Conservation (phyloP, 2,113 vertebrate species). For the Noctilio leporinus region DNA sequence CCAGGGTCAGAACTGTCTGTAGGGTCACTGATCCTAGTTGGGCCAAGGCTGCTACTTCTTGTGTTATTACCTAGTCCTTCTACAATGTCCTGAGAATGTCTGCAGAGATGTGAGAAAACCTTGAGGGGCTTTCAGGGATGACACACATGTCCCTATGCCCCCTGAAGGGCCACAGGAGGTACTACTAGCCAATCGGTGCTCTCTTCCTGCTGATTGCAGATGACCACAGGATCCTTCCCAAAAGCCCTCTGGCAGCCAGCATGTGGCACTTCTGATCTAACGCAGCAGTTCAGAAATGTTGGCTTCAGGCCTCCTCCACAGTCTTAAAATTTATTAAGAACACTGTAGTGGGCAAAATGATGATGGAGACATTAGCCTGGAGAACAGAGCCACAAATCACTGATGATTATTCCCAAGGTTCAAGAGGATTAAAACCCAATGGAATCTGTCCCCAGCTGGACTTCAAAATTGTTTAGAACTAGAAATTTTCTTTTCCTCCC, state of each 20-base stretch:
- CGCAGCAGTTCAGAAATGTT: background rate
- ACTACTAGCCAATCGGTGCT: background rate
- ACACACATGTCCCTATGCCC: too few species aligned
- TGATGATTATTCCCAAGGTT: background rate
- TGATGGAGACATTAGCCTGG: background rate
- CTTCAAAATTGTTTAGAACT: background rate
- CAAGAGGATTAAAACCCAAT: background rate
- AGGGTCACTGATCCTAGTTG: background rate
- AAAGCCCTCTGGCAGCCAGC: background rate
- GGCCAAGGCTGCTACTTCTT: background rate
- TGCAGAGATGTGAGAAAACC: background rate
- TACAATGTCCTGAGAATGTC: background rate
- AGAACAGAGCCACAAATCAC: background rate
- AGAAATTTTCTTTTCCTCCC: background rate
- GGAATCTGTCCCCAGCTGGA: background rate
- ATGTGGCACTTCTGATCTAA: background rate
- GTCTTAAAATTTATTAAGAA: background rate
- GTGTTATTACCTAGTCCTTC: background rate
- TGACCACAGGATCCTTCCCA: background rate
- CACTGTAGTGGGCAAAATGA: background rate
- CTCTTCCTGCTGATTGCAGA: background rate
- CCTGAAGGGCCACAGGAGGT: background rate
- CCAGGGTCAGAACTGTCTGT: background rate
- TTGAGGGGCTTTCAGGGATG: background rate
- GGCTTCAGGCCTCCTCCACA: background rate